Evolutionary conservation across 2,797 vertebrate genomes (phyloP).

Genomic region (Hyperoplus immaculatus): DNA sequence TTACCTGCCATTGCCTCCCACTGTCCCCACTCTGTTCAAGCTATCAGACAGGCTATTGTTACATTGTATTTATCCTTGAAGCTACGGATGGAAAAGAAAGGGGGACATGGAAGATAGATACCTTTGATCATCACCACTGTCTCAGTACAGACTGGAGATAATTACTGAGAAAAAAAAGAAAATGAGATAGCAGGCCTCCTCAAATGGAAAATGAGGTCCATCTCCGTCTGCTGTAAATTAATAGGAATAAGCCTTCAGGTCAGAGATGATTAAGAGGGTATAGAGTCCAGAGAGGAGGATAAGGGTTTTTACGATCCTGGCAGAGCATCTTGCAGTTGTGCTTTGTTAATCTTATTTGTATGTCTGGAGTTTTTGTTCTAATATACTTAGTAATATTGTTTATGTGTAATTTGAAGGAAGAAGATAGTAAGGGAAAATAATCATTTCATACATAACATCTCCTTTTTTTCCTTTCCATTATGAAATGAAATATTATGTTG

Average conservation of each 20-base stretch:
- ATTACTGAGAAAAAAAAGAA: slow-evolving; percentile 26
- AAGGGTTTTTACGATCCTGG: slow-evolving; percentile 21
- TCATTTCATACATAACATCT: no score
- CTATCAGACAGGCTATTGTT: slow-evolving; percentile 32
- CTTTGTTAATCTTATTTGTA: slow-evolving; percentile 22
- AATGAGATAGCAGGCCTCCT: slow-evolving; percentile 25
- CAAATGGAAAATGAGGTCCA: slow-evolving; percentile 35
- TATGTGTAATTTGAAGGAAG: neutral
- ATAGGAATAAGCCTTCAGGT: slow-evolving; percentile 35
- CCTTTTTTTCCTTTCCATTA: neutral
- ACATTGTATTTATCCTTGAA: slow-evolving; percentile 38
- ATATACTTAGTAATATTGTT: neutral
- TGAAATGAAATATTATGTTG: neutral
- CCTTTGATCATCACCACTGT: slow-evolving; percentile 50
- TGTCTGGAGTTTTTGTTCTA: neutral
- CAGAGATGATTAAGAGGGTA: slow-evolving; percentile 46
- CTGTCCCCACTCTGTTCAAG: slow-evolving; percentile 13
- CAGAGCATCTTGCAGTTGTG: neutral
- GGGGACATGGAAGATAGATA: slow-evolving; percentile 27
- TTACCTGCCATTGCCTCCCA: slow-evolving; percentile 46
- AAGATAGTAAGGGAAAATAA: neutral
- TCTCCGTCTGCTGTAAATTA: slow-evolving; percentile 49
- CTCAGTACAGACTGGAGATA: slow-evolving; percentile 27
- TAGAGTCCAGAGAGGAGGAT: slow-evolving; percentile 39
- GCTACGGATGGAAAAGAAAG: slow-evolving; percentile 21